A percentile compares a stretch with the other conserved stretches of the same genome.
phyloP scores from a whole-genome alignment of 2,797 vertebrate species.

The Phataginus tricuspis region DNA sequence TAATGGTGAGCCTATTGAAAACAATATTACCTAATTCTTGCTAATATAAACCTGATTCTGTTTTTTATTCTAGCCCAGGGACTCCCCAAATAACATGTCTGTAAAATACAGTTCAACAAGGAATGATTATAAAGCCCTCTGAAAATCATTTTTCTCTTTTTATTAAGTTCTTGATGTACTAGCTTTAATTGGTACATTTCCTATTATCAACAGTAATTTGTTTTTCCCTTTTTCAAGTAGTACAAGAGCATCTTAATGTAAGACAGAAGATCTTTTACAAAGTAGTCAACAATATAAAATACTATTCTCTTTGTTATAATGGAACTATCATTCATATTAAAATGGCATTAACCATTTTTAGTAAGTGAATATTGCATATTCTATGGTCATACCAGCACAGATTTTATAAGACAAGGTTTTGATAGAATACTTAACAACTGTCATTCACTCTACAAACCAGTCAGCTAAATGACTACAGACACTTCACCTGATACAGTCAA shows the following conservation, averaged over 20 bases:
- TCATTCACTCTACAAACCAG: not conserved
- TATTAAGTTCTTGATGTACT: not conserved
- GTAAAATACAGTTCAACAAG: not conserved
- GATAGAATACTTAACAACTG: not conserved
- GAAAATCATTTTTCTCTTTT: not conserved
- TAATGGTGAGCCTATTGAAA: not conserved
- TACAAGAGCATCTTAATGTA: not conserved
- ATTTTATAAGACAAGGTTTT: not conserved
- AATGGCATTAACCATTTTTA: not conserved
- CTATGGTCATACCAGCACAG: not conserved
- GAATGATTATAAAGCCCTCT: constrained; percentile 2
- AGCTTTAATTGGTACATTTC: not conserved
- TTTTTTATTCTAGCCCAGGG: not conserved
- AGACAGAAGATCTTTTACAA: constrained; percentile 11
- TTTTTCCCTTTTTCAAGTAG: constrained; percentile 1
- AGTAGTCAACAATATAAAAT: not conserved
- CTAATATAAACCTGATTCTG: not conserved
- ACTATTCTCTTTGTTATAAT: not conserved
- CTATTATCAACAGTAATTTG: not conserved
- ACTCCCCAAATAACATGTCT: not conserved
- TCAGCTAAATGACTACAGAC: not conserved
- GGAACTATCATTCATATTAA: constrained; percentile 1
- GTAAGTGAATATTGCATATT: not conserved
- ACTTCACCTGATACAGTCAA: not conserved
- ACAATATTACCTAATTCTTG: not conserved